Conservation (phyloP, 2,797 vertebrate species). For the Xyrichtys novacula region DNA sequence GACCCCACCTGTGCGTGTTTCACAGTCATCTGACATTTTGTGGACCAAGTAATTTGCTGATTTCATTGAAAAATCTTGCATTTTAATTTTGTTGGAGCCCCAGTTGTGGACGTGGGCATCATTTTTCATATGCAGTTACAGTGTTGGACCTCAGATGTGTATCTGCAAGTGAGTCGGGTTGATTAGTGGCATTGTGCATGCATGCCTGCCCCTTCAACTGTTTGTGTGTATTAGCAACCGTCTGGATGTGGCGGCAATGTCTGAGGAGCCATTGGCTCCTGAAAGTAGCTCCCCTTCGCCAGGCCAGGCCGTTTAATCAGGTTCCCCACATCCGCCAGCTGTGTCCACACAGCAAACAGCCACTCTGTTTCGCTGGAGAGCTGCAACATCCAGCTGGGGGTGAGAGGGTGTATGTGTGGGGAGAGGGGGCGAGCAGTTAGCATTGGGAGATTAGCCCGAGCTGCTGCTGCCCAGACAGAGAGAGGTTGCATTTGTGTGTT, state of each 20-base stretch:
- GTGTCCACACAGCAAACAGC: slow-evolving; percentile 81
- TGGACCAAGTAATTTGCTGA: background rate
- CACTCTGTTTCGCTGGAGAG: slow-evolving; percentile 69
- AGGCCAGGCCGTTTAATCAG: slow-evolving; percentile 80
- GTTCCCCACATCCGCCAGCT: slow-evolving; percentile 81
- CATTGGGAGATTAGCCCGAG: slow-evolving; percentile 67
- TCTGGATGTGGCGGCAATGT: slow-evolving; percentile 53
- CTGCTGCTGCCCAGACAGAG: slow-evolving; percentile 62
- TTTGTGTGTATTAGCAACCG: slow-evolving; percentile 60
- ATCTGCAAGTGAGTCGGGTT: slow-evolving; percentile 37
- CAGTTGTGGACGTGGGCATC: slow-evolving; percentile 9
- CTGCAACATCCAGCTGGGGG: slow-evolving; percentile 65
- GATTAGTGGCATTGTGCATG: slow-evolving; percentile 51
- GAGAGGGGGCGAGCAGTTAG: slow-evolving; percentile 49
- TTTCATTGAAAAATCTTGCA: slow-evolving; percentile 6
- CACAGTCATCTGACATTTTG: slow-evolving; percentile 10
- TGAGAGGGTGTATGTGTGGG: background rate
- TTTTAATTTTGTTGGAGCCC: background rate
- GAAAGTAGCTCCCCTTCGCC: slow-evolving; percentile 69
- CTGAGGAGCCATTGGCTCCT: slow-evolving; percentile 68
- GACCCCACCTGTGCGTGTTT: background rate
- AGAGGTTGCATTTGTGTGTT: slow-evolving; percentile 66
- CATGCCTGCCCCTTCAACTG: slow-evolving; percentile 51
- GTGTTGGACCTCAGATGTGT: slow-evolving; percentile 33
- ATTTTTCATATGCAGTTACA: slow-evolving; percentile 17